phyloP scores from a whole-genome alignment of 2,113 vertebrate species.

The Tragelaphus strepsiceros region DNA sequence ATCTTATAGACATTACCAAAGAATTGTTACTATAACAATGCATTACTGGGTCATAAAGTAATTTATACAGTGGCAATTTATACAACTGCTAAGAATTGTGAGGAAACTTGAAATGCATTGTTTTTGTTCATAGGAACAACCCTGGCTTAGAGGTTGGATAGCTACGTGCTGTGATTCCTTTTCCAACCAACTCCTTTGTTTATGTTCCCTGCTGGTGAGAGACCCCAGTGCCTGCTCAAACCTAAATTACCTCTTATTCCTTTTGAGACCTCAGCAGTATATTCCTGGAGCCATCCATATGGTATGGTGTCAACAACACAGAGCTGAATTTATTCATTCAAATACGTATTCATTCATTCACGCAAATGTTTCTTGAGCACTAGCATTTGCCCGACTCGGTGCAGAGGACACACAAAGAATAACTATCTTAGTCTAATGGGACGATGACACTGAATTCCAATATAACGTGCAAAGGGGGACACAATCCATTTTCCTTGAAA shows the following conservation, averaged over 20 bases:
- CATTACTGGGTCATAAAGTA: constrained; percentile 19
- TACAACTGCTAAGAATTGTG: not conserved
- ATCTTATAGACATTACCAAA: not conserved
- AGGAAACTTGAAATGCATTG: not conserved
- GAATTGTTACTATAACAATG: constrained; percentile 16
- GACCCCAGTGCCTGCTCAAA: not conserved
- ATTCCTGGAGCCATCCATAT: not conserved
- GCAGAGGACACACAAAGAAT: not conserved
- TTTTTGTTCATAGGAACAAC: not conserved
- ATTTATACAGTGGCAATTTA: not conserved
- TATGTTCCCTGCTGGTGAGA: not conserved
- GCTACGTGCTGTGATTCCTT: not conserved
- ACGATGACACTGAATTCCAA: not conserved
- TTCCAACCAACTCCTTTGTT: not conserved
- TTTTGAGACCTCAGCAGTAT: not conserved
- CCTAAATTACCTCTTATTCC: not conserved
- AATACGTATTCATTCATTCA: not conserved
- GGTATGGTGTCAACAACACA: not conserved
- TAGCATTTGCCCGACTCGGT: not conserved
- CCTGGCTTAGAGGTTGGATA: not conserved
- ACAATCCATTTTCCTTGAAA: not conserved
- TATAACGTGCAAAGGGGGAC: not conserved
- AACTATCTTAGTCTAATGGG: not conserved
- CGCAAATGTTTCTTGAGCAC: not conserved
- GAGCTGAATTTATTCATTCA: not conserved